Conservation (phyloP, 2,888 invertebrate species). For the Anticlea derivata region DNA sequence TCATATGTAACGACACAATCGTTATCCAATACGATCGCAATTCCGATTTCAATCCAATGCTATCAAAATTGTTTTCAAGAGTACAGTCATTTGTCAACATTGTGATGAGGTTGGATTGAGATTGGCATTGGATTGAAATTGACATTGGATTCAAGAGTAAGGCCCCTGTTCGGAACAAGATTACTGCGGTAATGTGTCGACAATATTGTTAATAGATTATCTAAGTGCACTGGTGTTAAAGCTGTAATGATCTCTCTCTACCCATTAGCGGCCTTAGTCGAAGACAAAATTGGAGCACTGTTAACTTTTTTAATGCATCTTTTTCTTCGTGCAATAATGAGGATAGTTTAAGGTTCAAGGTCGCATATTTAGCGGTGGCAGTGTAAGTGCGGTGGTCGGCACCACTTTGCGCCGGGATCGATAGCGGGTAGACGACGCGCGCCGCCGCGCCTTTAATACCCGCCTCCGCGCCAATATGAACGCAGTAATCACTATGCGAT, state of each 20-base stretch:
- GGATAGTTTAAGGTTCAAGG: slow-evolving; percentile 74
- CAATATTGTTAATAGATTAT: not conserved
- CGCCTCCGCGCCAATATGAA: slow-evolving; percentile 49
- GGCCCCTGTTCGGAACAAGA: not conserved
- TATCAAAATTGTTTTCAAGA: too few species aligned
- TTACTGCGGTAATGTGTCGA: not conserved
- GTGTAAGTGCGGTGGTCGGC: slow-evolving; percentile 62
- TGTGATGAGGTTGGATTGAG: too few species aligned
- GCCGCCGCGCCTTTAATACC: slow-evolving; percentile 59
- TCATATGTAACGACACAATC: too few species aligned
- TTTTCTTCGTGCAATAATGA: slow-evolving; percentile 55
- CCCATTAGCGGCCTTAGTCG: too few species aligned
- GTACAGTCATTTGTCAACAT: too few species aligned
- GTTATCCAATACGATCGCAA: too few species aligned
- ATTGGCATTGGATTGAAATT: too few species aligned
- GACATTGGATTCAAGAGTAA: too few species aligned
- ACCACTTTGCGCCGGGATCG: slow-evolving; percentile 71
- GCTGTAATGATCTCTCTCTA: not conserved
- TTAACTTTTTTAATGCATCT: too few species aligned
- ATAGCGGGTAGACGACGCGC: slow-evolving; percentile 74
- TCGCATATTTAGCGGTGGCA: slow-evolving; percentile 61
- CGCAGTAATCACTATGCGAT: slow-evolving; percentile 56
- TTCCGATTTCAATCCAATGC: too few species aligned
- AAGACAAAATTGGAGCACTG: too few species aligned
- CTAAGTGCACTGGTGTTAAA: not conserved